Evolutionary conservation across 2,888 invertebrate genomes (phyloP).

Genomic region (Polymixis flavicincta): DNA sequence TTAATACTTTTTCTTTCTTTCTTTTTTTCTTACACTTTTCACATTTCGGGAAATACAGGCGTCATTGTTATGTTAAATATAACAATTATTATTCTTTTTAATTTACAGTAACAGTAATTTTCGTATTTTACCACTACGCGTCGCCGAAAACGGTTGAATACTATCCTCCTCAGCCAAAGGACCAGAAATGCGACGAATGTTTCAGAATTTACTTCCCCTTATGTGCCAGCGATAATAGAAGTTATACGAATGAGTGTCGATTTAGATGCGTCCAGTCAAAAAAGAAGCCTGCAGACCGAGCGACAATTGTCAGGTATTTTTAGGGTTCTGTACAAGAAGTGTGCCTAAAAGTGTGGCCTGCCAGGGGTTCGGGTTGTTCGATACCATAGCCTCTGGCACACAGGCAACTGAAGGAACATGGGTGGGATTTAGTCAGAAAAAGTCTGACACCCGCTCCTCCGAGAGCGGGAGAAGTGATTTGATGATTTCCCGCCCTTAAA

Average conservation of each 20-base stretch:
- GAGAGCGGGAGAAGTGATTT: too few relatives aligned
- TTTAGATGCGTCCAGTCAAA: slow-evolving; percentile 43
- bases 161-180: background rate
- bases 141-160: slow-evolving; percentile 18
- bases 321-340: background rate
- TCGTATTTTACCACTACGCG: background rate
- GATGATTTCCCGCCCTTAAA: too few relatives aligned
- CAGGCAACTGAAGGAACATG: too few relatives aligned
- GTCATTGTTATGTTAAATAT: too few relatives aligned
- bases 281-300: rapidly evolving
- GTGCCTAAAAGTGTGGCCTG: too few relatives aligned
- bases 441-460: too few relatives aligned
- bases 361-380: too few relatives aligned
- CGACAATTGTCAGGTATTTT: slow-evolving; percentile 33
- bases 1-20: too few relatives aligned
- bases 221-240: slow-evolving; percentile 55
- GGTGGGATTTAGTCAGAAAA: too few relatives aligned
- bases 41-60: too few relatives aligned
- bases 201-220: slow-evolving; percentile 59
- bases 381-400: too few relatives aligned
- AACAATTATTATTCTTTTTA: background rate
- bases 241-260: slow-evolving; percentile 60
- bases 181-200: slow-evolving; percentile 3
- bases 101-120: slow-evolving; percentile 30
- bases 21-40: too few relatives aligned